A percentile compares a stretch with the other conserved stretches of the same genome.
phyloP scores from a whole-genome alignment of 2,797 vertebrate genomes.

The Acrocephalus scirpaceus region DNA sequence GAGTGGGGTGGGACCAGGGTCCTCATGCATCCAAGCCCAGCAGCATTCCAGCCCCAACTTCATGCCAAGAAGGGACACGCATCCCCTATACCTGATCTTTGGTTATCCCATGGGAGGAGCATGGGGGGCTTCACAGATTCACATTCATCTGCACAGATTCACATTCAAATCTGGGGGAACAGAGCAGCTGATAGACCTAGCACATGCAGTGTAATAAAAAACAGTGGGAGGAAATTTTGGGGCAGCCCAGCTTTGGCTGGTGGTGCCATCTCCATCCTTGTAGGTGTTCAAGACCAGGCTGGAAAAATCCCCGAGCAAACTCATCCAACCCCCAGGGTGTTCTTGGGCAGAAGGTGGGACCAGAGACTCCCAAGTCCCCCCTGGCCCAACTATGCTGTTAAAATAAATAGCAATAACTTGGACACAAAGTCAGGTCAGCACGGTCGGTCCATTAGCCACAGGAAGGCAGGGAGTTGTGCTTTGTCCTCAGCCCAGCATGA shows the following conservation, averaged over 20 bases:
- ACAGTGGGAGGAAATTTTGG: neutral
- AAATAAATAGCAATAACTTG: neutral
- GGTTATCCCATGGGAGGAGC: neutral
- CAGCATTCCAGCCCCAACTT: neutral
- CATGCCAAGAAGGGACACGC: rapidly evolving
- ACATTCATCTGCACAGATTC: no score
- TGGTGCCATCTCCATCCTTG: neutral
- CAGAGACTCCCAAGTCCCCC: neutral
- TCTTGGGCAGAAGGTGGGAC: neutral
- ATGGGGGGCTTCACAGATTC: neutral
- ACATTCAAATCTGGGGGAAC: neutral
- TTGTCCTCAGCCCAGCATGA: neutral
- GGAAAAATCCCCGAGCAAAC: neutral
- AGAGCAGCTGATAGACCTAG: neutral
- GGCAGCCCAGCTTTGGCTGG: neutral
- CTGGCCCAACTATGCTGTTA: neutral
- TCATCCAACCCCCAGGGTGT: neutral
- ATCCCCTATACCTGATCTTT: neutral
- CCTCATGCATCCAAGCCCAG: neutral
- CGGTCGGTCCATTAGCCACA: rapidly evolving
- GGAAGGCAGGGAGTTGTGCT: neutral
- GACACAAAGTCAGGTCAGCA: rapidly evolving
- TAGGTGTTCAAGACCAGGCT: neutral
- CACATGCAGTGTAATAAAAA: neutral
- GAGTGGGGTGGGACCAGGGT: neutral